These are phyloP conservation scores for Parapsyche elsis DNA, from an alignment of 1,140 invertebrate species.

Conservation along the genomic window DNA sequence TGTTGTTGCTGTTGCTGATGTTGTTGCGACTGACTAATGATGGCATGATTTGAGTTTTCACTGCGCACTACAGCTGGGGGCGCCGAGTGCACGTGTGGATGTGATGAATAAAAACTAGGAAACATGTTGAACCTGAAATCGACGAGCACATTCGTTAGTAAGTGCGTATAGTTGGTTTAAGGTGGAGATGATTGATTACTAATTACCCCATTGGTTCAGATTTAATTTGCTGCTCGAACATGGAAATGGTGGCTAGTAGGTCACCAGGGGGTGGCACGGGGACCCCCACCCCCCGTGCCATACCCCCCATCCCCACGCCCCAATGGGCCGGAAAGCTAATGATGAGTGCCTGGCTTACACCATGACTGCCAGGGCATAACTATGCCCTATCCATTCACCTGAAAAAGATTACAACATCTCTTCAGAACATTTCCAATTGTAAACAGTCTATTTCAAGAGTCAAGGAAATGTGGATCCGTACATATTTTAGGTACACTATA, in stretches of 20 bases:
- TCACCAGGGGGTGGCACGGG: slow-evolving; percentile 69
- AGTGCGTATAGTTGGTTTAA: too few relatives aligned
- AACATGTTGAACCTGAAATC: slow-evolving; percentile 54
- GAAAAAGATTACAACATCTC: not conserved
- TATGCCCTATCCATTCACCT: slow-evolving; percentile 45
- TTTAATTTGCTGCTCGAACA: slow-evolving; percentile 77
- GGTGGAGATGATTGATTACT: too few relatives aligned
- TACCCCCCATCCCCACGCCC: slow-evolving; percentile 67
- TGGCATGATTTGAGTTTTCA: slow-evolving; percentile 67
- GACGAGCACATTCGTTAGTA: too few relatives aligned
- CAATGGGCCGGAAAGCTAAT: slow-evolving; percentile 70
- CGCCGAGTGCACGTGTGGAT: slow-evolving; percentile 64
- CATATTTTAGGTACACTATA: too few relatives aligned
- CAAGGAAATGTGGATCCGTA: too few relatives aligned
- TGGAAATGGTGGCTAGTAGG: slow-evolving; percentile 70
- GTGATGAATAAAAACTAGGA: slow-evolving; percentile 65
- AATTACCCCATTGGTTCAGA: slow-evolving; percentile 74
- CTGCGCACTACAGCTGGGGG: slow-evolving; percentile 64
- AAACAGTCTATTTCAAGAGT: too few relatives aligned
- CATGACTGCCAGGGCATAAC: slow-evolving; percentile 44
- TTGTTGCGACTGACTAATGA: slow-evolving; percentile 59
- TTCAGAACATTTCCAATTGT: too few relatives aligned
- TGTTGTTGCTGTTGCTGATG: slow-evolving; percentile 63
- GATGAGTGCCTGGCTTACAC: slow-evolving; percentile 57
- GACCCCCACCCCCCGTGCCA: slow-evolving; percentile 68